Base-by-base conservation (phyloP, 2,888 invertebrate genomes). In the Parasteatoda lunata region DNA sequence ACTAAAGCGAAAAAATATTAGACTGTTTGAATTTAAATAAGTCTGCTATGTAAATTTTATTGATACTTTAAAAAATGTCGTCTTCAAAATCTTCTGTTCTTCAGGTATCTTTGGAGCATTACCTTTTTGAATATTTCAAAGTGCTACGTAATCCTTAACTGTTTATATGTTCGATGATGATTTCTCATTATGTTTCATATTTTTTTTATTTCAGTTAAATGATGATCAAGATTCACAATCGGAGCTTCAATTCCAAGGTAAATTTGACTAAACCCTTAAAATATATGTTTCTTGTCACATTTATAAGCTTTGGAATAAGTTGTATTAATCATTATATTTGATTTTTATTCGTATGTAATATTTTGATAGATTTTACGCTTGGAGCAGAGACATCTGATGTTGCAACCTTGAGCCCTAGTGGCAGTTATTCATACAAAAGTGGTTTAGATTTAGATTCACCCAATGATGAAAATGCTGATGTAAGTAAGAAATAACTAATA, bases 211-310 rank as follows among this genome's bases (percentile, higher is more conserved):
- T 59, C 9, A 85, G 84, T 65, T 85, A 13, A 68, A 84, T 79
- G 84, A 85, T 80, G 84, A 79, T 47, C 79, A 79, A 30, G 84
- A 79, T 85, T 48, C 76, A 6, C 79, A 85, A 8, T 85, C 84
- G 5, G 84, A 85, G 47, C 70, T 85, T 59, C 79, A 79, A n/a
- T 85, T 85, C 48, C 84, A 79, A 85, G 84, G 84, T 85, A 78
- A 65, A 64, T 80, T 48, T 73, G 5, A 47, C 13, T 3, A 69
- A 11, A 30, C 30, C 30, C 30, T 30, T 30, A 2, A 30, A 30
- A 30, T 0, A 30, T 30, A 30, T 30, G 30, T 30, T 30, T 30
- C 0, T 30, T 30, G 30, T 30, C 30, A 30, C 0, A 30, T 30
- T 30, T 30, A 30, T 30, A 30, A 30, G 30, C 30, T 30, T 30